A percentile compares a stretch with the other conserved stretches of the same genome.
Evolutionary conservation across 2,888 invertebrate species (phyloP).

Genomic region (Trisateles emortualis): DNA sequence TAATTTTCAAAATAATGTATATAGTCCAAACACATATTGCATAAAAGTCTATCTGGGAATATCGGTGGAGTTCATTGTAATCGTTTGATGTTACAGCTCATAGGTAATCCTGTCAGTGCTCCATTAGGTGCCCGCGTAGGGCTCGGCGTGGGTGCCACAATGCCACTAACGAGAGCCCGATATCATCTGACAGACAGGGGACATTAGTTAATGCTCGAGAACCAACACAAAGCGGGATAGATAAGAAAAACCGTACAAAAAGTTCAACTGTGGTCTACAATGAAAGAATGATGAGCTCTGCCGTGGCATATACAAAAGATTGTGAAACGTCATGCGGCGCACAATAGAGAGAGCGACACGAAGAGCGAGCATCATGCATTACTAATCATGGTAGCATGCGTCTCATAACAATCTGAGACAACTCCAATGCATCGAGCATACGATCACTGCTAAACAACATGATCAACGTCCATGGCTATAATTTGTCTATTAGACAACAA

Average conservation of each 20-base stretch:
- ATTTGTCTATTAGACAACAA: constrained; percentile 3
- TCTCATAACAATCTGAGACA: constrained; percentile 55
- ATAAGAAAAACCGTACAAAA: constrained; percentile 70
- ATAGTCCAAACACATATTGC: constrained; percentile 18
- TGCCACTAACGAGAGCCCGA: constrained; percentile 79
- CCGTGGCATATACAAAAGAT: constrained; percentile 71
- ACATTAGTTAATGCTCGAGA: constrained; percentile 74
- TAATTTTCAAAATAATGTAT: constrained; percentile 23
- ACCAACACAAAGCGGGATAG: constrained; percentile 64
- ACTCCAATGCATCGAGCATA: constrained; percentile 35
- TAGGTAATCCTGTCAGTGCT: constrained; percentile 72
- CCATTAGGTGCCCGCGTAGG: constrained; percentile 65
- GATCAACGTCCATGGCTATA: constrained; percentile 1
- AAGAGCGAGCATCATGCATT: constrained; percentile 76
- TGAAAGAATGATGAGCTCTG: constrained; percentile 69
- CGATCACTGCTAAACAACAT: constrained; percentile 10
- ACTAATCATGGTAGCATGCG: constrained; percentile 71
- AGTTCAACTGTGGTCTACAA: constrained; percentile 64
- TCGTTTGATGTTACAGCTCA: constrained; percentile 63
- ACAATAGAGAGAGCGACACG: constrained; percentile 80
- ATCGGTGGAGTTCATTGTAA: constrained; percentile 58
- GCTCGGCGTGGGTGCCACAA: constrained; percentile 76
- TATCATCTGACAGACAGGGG: constrained; percentile 78
- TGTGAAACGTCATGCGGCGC: constrained; percentile 76
- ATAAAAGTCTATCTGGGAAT: constrained; percentile 52